Conservation (phyloP, 2,797 vertebrate genomes). For the Chiloscyllium punctatum region DNA sequence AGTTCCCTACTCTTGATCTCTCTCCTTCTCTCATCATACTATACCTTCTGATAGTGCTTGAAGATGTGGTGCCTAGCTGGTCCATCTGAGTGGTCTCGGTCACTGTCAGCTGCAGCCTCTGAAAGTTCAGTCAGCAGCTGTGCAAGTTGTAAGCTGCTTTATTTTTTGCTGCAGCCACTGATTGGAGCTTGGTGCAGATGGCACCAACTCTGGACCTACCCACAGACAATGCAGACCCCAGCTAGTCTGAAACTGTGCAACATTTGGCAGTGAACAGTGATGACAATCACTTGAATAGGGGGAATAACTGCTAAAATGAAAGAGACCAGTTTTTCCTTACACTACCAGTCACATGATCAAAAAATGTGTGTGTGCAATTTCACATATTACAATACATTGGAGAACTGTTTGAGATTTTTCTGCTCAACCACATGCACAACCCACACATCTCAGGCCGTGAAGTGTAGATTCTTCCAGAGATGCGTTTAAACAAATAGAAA, state of each 20-base stretch:
- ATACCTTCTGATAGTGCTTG: slow-evolving; percentile 1
- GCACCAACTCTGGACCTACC: neutral
- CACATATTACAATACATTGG: too few relatives aligned
- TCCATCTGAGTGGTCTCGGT: neutral
- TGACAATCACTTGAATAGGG: too few relatives aligned
- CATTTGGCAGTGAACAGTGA: neutral
- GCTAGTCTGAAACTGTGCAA: too few relatives aligned
- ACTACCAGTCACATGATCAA: neutral
- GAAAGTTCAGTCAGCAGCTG: slow-evolving; percentile 15
- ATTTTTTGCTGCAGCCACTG: slow-evolving; percentile 14
- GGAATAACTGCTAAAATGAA: neutral
- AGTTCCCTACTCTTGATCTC: neutral
- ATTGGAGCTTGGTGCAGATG: slow-evolving; percentile 28
- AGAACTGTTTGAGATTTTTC: neutral
- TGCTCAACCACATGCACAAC: neutral
- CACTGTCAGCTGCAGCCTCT: slow-evolving; percentile 25
- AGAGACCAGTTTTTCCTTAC: neutral
- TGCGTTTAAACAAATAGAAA: neutral
- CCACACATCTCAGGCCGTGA: neutral
- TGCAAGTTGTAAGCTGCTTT: slow-evolving; percentile 26
- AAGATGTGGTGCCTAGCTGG: slow-evolving; percentile 12
- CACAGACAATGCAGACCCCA: neutral
- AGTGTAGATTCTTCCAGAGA: neutral
- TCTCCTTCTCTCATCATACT: neutral
- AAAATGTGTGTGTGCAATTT: too few relatives aligned